Evolutionary conservation across 2,113 vertebrate species (phyloP).

Genomic region (Phrynosoma blainvillii): DNA sequence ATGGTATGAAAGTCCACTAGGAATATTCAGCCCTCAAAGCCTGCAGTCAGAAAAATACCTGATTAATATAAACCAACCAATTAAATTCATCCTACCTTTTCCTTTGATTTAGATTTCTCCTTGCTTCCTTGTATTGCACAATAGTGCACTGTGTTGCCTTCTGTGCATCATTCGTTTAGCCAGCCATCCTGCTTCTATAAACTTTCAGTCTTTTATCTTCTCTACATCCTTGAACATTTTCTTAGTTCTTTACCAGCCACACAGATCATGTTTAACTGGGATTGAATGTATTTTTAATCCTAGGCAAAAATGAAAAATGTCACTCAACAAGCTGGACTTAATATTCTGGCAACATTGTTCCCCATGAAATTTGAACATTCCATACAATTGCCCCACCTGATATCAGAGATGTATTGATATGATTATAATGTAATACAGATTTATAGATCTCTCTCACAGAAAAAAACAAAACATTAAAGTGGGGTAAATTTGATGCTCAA

Average conservation of each 20-base stretch:
- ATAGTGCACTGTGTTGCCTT: not conserved
- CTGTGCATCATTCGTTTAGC: not conserved
- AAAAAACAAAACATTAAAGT: not conserved
- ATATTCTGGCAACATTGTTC: not conserved
- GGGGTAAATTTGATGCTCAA: not conserved
- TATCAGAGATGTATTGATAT: not conserved
- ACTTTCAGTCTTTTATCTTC: not conserved
- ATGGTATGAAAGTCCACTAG: not conserved
- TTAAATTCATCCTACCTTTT: not conserved
- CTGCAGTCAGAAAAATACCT: not conserved
- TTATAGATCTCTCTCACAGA: not conserved
- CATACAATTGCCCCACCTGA: not conserved
- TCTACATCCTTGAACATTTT: not conserved
- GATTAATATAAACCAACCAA: not conserved
- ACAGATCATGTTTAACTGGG: too few relatives aligned
- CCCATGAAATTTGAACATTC: not conserved
- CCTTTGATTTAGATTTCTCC: not conserved
- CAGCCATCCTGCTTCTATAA: not conserved
- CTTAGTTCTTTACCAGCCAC: too few relatives aligned
- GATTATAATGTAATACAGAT: not conserved
- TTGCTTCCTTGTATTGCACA: not conserved
- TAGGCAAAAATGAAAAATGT: not conserved
- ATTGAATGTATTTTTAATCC: not conserved
- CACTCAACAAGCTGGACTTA: not conserved
- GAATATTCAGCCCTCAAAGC: not conserved